Base-by-base conservation (phyloP, 2,113 vertebrate species). In the Melozone crissalis region DNA sequence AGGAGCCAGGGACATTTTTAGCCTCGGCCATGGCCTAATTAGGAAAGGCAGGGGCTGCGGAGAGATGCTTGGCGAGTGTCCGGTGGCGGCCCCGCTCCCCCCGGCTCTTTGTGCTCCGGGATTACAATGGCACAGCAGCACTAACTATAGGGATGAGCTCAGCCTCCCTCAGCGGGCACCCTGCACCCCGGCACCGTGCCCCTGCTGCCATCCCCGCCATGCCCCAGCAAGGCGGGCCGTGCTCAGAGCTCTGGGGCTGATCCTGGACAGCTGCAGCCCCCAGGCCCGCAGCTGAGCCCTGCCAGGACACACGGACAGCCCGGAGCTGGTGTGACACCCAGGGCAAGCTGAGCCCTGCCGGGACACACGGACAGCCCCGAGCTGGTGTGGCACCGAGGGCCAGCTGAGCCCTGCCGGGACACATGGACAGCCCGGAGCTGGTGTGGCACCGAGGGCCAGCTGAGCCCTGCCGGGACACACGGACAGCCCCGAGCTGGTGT, bases 141-240 rank as follows among this genome's bases (percentile, higher is more conserved):
- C 84, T 97, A 97, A 96, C 97, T 97, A 96, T 97, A 97, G 97
- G 83, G 22, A 96, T 97, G 97, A 97, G 95, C 97, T 97, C 97
- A 97, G 75, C 75, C 30, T 2, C 94, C 62, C 9, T 0, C 4
- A 1, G 66, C 0, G n/a, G 87, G 84, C 84, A 67, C 73, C 5
- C 3, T 37, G 22, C 21, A 0, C 28, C 49, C 49, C 6, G 2
- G 15, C 3, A 0, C 0, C 1, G 2, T 23, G 66, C 46, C 33
- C 49, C 49, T 51, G 6, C 44, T 10, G 17, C 85, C 47, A 35
- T 41, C 58, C 10, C 91, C 49, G 18, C 19, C 49, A 11, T 46
- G 46, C 75, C 68, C 65, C 85, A 22, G 0, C 61, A 59, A 20
- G 63, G 41, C 3, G 1, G 37, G 46, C 5, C 2, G 18, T 84